Evolutionary conservation across 2,797 vertebrate species (phyloP).

Genomic region (Neomorphus geoffroyi): DNA sequence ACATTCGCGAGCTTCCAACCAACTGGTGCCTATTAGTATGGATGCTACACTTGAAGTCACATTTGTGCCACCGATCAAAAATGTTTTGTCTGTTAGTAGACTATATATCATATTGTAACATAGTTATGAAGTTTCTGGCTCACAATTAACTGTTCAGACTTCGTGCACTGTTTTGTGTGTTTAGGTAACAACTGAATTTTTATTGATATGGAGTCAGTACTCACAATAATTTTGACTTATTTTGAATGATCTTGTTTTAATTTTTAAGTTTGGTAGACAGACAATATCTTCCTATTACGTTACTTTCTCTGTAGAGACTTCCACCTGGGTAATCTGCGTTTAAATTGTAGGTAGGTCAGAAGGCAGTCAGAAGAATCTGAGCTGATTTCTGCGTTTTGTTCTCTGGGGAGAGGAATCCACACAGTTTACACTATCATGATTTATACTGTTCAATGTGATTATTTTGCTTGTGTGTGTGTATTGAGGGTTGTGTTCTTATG

Average conservation of each 20-base stretch:
- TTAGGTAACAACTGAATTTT: background rate
- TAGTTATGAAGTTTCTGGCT: background rate
- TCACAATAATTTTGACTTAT: background rate
- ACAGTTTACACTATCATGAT: background rate
- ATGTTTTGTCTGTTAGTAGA: background rate
- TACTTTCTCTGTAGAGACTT: background rate
- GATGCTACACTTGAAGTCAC: background rate
- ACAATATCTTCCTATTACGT: background rate
- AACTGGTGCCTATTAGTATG: no score
- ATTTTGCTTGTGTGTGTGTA: background rate
- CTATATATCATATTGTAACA: background rate
- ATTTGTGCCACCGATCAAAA: background rate
- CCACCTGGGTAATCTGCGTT: background rate
- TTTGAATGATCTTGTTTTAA: background rate
- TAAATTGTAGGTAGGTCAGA: background rate
- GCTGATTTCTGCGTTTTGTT: background rate
- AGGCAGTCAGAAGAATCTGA: background rate
- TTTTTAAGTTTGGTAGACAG: background rate
- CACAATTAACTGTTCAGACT: background rate
- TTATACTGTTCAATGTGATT: background rate
- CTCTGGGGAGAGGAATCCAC: background rate
- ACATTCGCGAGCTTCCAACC: no score
- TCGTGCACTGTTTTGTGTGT: background rate
- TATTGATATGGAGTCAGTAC: background rate
- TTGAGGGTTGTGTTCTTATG: background rate